Evolutionary conservation across 1,140 invertebrate species (phyloP).

Genomic region (Orchesella cincta): DNA sequence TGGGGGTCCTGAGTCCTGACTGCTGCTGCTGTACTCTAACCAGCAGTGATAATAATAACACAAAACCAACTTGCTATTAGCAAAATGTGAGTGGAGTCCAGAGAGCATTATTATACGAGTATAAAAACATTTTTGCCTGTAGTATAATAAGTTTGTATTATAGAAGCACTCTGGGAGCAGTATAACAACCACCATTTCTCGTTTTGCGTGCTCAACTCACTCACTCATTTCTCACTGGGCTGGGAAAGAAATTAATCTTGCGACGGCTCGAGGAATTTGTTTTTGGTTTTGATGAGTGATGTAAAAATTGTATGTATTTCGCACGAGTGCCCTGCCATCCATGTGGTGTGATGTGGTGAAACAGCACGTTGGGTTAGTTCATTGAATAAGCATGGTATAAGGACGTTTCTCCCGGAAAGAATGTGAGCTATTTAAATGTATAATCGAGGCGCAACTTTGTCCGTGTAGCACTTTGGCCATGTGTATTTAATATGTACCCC

Average conservation of each 20-base stretch:
- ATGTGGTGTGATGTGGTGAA: too few relatives aligned
- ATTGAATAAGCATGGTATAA: too few relatives aligned
- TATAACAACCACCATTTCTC: neutral
- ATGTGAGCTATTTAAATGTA: too few relatives aligned
- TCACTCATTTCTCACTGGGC: slow-evolving; percentile 11
- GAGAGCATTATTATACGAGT: neutral
- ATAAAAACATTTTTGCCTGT: neutral
- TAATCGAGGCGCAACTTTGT: too few relatives aligned
- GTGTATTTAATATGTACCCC: too few relatives aligned
- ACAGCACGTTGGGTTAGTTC: too few relatives aligned
- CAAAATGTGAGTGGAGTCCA: neutral
- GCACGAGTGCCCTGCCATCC: neutral
- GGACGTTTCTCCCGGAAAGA: too few relatives aligned
- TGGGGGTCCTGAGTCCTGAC: too few relatives aligned
- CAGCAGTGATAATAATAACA: neutral
- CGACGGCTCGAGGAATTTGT: slow-evolving; percentile 19
- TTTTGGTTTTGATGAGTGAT: slow-evolving; percentile 21
- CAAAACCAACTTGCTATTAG: neutral
- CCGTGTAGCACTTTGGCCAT: too few relatives aligned
- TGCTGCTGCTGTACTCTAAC: neutral
- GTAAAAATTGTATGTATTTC: slow-evolving; percentile 22
- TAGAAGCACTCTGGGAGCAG: neutral
- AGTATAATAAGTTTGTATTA: neutral
- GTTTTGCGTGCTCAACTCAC: slow-evolving; percentile 1
- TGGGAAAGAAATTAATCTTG: slow-evolving; percentile 21